Base-by-base conservation (phyloP, 2,888 invertebrate species). In the Lasius fuliginosus region DNA sequence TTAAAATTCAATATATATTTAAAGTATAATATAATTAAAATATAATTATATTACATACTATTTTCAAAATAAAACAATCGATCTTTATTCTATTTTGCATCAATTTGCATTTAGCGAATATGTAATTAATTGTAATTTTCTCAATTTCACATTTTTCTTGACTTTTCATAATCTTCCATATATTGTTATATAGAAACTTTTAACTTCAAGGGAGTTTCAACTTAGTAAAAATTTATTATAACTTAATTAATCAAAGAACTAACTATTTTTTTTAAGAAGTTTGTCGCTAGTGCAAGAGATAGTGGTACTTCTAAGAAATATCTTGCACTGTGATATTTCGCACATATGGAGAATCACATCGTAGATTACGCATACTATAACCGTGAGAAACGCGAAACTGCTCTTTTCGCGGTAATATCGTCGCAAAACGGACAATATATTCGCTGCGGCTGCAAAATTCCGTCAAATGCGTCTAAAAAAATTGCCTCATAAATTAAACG, bases 401-500 rank as follows among this genome's bases (percentile, higher is more conserved):
- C 40, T 56, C 27, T 67, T 67, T 36, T 12, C 27, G n/a, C 8
- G 0, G 49, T 18, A 27, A 67, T 76, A 76, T 76, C 49, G 27
- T n/a, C 18, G 33, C 18, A 15, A 27, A 62, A 3, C 15, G 60
- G n/a, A 3, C 30, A 11, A 11, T 36, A 36, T 23, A 23, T 42
- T 65, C 6, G 2, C 27, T 3, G 36, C 36, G 36, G 6, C n/a
- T 30, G 40, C 27, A 33, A 56, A 79, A 60, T 79, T 79, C 9
- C 23, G 33, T 60, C 23, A 42, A 58, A 40, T 18, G 4, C 3
- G 60, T 11, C 12, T 79, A 23, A 53, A 79, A 71, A 79, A 69
- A 79, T 79, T 42, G 23, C 30, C 15, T 60, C 71, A 23, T 79
- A 79, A 60, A 71, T 23, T 23, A 75, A 75, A n/a, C 18, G 36